These are phyloP conservation scores for Phortica variegata DNA, from an alignment of 1,140 invertebrate genomes.

Conservation along the genomic window DNA sequence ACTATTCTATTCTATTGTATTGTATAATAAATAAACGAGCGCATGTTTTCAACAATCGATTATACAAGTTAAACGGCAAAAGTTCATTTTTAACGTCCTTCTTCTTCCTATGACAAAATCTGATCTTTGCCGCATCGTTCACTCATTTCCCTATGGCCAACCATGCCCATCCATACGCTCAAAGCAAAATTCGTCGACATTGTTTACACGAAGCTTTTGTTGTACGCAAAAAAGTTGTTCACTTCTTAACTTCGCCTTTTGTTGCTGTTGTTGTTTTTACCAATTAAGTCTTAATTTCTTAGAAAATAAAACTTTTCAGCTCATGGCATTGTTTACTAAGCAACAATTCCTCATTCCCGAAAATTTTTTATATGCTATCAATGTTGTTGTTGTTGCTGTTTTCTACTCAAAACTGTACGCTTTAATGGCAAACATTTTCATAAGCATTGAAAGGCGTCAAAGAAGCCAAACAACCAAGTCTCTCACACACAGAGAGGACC, in stretches of 20 bases:
- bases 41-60: too few species aligned
- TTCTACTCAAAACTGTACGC: too few species aligned
- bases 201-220: constrained; percentile 47
- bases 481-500: too few species aligned
- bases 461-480: too few species aligned
- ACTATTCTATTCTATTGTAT: constrained; percentile 36
- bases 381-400: constrained; percentile 25
- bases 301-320: constrained; percentile 54
- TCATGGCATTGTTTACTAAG: constrained; percentile 36
- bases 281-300: constrained; percentile 55
- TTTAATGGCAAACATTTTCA: too few species aligned
- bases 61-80: too few species aligned
- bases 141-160: not conserved
- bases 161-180: not conserved
- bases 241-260: constrained; percentile 7
- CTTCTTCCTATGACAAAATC: too few species aligned
- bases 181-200: constrained; percentile 45
- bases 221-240: constrained; percentile 51
- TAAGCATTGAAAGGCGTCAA: too few species aligned
- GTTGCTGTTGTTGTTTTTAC: constrained; percentile 43
- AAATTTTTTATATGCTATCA: constrained; percentile 25
- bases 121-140: constrained; percentile 2
- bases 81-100: too few species aligned
- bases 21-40: constrained; percentile 48
- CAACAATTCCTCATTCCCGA: constrained; percentile 2